phyloP scores from a whole-genome alignment of 1,140 invertebrate genomes.

The Pinna nobilis region DNA sequence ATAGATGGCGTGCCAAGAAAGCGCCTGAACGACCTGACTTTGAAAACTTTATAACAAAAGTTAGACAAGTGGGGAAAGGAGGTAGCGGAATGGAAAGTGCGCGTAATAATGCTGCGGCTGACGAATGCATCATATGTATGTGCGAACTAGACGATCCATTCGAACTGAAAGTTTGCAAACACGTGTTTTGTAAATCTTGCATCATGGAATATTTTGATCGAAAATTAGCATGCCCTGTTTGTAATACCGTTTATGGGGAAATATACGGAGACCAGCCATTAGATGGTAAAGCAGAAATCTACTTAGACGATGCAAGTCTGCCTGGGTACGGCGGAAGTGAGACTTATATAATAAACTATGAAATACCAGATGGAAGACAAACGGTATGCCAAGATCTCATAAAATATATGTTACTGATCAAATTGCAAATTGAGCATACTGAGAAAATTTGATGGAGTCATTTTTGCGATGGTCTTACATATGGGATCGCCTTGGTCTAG shows the following conservation, averaged over 20 bases:
- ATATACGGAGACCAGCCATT: slow-evolving; percentile 58
- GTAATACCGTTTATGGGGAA: slow-evolving; percentile 52
- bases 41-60: too few relatives aligned
- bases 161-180: slow-evolving; percentile 42
- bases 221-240: slow-evolving; percentile 58
- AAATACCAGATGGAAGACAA: slow-evolving; percentile 56
- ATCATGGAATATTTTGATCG: slow-evolving; percentile 32
- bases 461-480: too few relatives aligned
- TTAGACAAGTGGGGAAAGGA: too few relatives aligned
- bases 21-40: too few relatives aligned
- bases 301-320: slow-evolving; percentile 3
- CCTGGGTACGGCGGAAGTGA: slow-evolving; percentile 41
- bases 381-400: slow-evolving; percentile 37
- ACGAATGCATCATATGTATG: slow-evolving; percentile 52
- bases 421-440: background rate
- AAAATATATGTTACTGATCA: background rate
- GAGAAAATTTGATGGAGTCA: background rate
- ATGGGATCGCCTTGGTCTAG: too few relatives aligned
- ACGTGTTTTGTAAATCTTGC: slow-evolving; percentile 53
- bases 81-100: too few relatives aligned
- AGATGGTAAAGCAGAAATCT: slow-evolving; percentile 29
- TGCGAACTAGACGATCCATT: slow-evolving; percentile 35
- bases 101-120: slow-evolving; percentile 7
- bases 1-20: background rate
- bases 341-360: slow-evolving; percentile 55